Evolutionary conservation across 2,113 vertebrate genomes (phyloP), one percentile per base, ranked within the genome.

Genomic region (Cercopithecus mona): DNA sequence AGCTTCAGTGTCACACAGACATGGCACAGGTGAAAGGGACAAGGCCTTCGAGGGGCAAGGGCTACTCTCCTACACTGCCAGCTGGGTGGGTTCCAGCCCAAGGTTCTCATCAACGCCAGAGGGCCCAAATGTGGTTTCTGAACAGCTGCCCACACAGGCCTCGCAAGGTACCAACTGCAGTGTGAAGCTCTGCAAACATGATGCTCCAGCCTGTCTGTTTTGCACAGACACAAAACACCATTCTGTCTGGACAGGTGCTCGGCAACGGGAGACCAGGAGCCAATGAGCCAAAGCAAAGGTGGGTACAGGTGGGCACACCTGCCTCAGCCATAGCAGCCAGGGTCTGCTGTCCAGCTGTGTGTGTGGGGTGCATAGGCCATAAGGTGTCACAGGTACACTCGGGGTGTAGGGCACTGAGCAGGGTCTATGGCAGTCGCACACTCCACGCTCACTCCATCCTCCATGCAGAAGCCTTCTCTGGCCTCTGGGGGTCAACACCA

Each of bases 141-240:
- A 40, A 85, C 32, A 40, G 40, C 52, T 2, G 0, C 72, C 61
- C 88, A 52, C 13, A 27, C 1, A 2, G 0, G 23, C 68, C 92
- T 8, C 35, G n/a, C 0, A 2, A 59, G 68, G 45, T 38, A 61
- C 61, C 92, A 78, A 6, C 3, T 6, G 30, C 90, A 66, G 59
- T 27, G 0, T 16, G 20, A 13, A 93, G 64, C n/a, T 48, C 61
- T 75, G n/a, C 83, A 22, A 35, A 83, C 32, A 43, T 32, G 10
- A 84, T 16, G 23, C 11, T 40, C 27, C 3, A 4, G 61, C 0
- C 0, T 17, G 5, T 72, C 48, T 76, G 43, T 27, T 38, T 22
- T 72, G 25, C 81, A 64, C 50, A 50, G 66, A 94, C 86, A 81
- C 75, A 83, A 87, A 92, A 75, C 6, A 27, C 59, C 57, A 52